Evolutionary conservation across 92 coral and sea anemone species (phyloP).

Genomic region (Phenganax subtilis): DNA sequence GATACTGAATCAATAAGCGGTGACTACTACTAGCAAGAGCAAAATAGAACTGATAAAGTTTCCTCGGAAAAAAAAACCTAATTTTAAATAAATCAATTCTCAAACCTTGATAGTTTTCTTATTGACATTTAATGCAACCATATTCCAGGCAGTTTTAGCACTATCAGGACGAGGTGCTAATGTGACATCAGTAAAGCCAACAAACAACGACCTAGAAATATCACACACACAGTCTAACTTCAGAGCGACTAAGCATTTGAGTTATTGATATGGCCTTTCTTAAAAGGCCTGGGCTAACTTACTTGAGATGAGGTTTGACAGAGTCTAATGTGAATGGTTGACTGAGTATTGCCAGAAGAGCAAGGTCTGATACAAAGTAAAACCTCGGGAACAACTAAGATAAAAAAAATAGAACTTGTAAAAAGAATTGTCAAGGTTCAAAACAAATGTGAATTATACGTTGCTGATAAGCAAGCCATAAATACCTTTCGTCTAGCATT

Average conservation of each 20-base stretch:
- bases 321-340: constrained; percentile 89
- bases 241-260: not conserved
- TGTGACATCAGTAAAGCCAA: constrained; percentile 19
- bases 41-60: too few species aligned
- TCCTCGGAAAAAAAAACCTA: too few species aligned
- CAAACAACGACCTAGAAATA: constrained; percentile 25
- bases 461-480: not conserved
- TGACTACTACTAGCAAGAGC: too few species aligned
- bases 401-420: not conserved
- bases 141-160: constrained; percentile 15
- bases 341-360: constrained; percentile 80
- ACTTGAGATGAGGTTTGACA: constrained; percentile 88
- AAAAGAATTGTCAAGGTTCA: too few species aligned
- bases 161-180: constrained; percentile 24
- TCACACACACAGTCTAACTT: not conserved
- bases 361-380: constrained; percentile 91
- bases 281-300: not conserved
- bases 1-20: too few species aligned
- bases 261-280: not conserved
- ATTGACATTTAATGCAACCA: not conserved
- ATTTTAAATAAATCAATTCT: not conserved
- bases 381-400: constrained; percentile 91
- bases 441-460: too few species aligned
- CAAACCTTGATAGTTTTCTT: constrained; percentile 17
- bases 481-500: constrained; percentile 83